phyloP scores from a whole-genome alignment of 2,113 vertebrate genomes.

The Ailurus styani region DNA sequence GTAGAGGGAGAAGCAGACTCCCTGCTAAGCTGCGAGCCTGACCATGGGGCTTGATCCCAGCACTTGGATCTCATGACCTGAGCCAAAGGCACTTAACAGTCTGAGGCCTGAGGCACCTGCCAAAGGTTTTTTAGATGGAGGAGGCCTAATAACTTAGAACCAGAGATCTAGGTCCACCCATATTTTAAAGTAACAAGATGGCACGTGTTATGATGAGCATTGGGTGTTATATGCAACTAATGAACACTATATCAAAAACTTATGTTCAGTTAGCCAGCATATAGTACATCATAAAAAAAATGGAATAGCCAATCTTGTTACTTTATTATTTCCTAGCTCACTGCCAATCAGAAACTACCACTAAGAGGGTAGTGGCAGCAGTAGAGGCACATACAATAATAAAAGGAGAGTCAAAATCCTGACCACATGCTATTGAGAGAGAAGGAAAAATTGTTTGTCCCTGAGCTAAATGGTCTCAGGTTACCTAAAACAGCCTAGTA shows the following conservation, averaged over 20 bases:
- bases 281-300: too few relatives aligned
- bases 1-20: too few relatives aligned
- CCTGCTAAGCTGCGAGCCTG: too few relatives aligned
- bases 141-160: background rate
- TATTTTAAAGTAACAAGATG: background rate
- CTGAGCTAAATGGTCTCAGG: background rate
- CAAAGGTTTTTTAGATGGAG: background rate
- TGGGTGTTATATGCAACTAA: too few relatives aligned
- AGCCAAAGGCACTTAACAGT: too few relatives aligned
- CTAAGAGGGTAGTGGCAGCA: background rate
- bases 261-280: too few relatives aligned
- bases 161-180: background rate
- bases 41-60: too few relatives aligned
- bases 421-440: background rate
- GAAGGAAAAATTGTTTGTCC: background rate
- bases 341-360: background rate
- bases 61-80: too few relatives aligned
- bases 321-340: background rate
- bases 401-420: background rate
- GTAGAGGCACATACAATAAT: background rate
- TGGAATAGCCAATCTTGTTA: too few relatives aligned
- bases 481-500: background rate
- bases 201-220: too few relatives aligned
- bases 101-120: too few relatives aligned
- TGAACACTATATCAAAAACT: too few relatives aligned